These are phyloP conservation scores for Cerceris rybyensis DNA, from an alignment of 2,888 invertebrate species.

Conservation along the genomic window DNA sequence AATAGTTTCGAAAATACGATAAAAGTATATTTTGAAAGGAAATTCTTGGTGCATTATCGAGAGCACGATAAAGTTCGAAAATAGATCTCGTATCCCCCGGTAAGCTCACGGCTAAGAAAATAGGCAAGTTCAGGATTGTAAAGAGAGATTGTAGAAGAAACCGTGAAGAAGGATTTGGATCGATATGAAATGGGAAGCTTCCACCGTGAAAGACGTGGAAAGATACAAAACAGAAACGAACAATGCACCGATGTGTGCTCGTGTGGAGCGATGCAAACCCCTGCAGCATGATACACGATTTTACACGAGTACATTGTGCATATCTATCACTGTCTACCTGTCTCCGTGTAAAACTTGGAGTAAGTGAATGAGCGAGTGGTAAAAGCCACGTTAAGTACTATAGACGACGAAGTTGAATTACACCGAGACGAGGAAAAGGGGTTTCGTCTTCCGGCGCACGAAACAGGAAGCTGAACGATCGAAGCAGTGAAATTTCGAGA, in stretches of 20 bases:
- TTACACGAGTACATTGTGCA: conserved; percentile 47
- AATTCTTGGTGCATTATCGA: conserved; percentile 7
- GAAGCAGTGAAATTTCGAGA: conserved; percentile 9
- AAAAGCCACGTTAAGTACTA: conserved; percentile 29
- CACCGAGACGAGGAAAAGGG: conserved; percentile 27
- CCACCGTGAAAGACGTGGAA: conserved; percentile 39
- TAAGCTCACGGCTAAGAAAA: conserved; percentile 20
- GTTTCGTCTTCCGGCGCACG: conserved; percentile 28
- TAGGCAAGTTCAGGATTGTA: conserved; percentile 36
- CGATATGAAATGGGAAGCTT: conserved; percentile 50
- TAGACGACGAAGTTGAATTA: conserved; percentile 51
- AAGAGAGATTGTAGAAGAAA: conserved; percentile 34
- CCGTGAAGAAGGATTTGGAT: conserved; percentile 55
- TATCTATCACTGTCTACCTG: not conserved
- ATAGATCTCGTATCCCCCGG: conserved; percentile 3
- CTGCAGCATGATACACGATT: conserved; percentile 43
- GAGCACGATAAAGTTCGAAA: conserved; percentile 10
- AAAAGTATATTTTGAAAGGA: not conserved
- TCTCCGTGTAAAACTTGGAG: conserved; percentile 15
- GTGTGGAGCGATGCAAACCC: not conserved
- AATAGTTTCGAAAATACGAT: not conserved
- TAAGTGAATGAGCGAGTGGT: conserved; percentile 32
- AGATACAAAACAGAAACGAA: conserved; percentile 44
- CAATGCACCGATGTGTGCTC: conserved; percentile 36
- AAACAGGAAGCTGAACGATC: conserved; percentile 23